Conservation (phyloP, 2,888 invertebrate genomes). For the Pterobdella sp. region DNA sequence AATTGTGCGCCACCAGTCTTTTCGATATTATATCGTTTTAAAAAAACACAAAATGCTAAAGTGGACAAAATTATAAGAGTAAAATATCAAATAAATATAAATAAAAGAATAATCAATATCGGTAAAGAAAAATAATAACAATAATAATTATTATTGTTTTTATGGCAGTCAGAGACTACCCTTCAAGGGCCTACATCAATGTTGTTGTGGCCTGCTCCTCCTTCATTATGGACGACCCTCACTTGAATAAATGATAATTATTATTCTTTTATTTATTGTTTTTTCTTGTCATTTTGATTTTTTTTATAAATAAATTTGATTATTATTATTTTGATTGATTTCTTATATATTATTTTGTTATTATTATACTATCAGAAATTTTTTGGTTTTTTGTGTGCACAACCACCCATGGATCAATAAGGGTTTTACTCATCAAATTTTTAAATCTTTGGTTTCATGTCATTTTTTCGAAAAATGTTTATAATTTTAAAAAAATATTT, state of each 20-base stretch:
- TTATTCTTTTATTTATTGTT: neutral
- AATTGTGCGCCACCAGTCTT: too few species aligned
- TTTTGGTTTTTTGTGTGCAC: neutral
- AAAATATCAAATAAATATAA: too few species aligned
- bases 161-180: constrained; percentile 3
- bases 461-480: too few species aligned
- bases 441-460: too few species aligned
- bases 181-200: neutral
- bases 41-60: too few species aligned
- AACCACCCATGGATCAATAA: too few species aligned
- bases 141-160: neutral
- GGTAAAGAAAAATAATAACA: too few species aligned
- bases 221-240: constrained; percentile 15
- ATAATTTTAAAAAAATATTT: too few species aligned
- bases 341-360: neutral
- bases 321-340: neutral
- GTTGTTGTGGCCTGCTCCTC: constrained; percentile 10
- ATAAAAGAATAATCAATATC: too few species aligned
- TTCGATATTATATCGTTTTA: too few species aligned
- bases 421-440: too few species aligned
- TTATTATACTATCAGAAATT: neutral
- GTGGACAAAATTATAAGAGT: too few species aligned
- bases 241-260: neutral
- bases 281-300: neutral
- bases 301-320: neutral